phyloP scores from a whole-genome alignment of 2,888 invertebrate species.

The Pseudoips prasinana region DNA sequence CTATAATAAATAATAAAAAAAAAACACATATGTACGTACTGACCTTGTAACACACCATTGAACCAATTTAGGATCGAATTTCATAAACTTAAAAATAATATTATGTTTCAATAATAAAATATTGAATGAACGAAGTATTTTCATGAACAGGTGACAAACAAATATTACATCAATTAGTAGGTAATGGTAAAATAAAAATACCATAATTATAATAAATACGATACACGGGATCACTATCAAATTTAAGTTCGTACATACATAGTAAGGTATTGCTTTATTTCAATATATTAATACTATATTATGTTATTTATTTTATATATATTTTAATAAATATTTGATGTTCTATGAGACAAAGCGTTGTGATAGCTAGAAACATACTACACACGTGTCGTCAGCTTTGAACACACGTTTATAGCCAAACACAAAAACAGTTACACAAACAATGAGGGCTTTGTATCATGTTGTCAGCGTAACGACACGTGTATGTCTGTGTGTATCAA shows the following conservation, averaged over 20 bases:
- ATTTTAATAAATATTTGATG: slow-evolving; percentile 23
- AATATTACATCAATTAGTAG: slow-evolving; percentile 45
- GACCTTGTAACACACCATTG: slow-evolving; percentile 54
- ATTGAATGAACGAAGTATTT: slow-evolving; percentile 28
- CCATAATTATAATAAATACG: slow-evolving; percentile 34
- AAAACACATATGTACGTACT: slow-evolving; percentile 64
- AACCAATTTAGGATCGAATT: slow-evolving; percentile 49
- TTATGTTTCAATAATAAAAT: slow-evolving; percentile 58
- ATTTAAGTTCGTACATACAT: slow-evolving; percentile 58
- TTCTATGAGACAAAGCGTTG: too few species aligned
- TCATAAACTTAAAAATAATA: slow-evolving; percentile 56
- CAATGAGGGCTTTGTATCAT: too few species aligned
- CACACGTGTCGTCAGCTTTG: too few species aligned
- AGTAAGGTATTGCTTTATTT: slow-evolving; percentile 49
- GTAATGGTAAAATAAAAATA: slow-evolving; percentile 41
- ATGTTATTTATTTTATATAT: slow-evolving; percentile 18
- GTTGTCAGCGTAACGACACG: too few species aligned
- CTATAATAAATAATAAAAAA: slow-evolving; percentile 13
- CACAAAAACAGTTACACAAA: too few species aligned
- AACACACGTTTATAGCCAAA: too few species aligned
- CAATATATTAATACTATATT: slow-evolving; percentile 36
- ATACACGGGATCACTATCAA: slow-evolving; percentile 36
- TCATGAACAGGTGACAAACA: slow-evolving; percentile 38
- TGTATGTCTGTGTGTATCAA: too few species aligned
- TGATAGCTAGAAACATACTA: too few species aligned